Percentiles rank a stretch among this genome's conserved stretches.
Conservation (phyloP, 2,113 vertebrate genomes). For the Rhinoderma darwinii region DNA sequence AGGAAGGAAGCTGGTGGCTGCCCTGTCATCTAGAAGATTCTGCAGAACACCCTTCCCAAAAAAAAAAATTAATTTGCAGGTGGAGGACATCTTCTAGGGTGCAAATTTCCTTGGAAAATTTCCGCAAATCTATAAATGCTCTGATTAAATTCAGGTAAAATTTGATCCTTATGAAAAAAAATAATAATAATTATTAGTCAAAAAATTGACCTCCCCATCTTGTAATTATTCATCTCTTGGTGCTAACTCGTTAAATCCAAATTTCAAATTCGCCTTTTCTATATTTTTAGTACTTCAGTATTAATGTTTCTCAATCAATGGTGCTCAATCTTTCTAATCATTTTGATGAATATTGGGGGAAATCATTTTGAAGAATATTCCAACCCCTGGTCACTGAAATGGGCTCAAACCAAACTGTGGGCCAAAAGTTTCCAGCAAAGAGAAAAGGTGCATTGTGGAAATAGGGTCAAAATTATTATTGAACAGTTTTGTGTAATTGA, state of each 20-base stretch:
- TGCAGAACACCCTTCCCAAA: too few species aligned
- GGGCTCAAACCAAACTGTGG: not conserved
- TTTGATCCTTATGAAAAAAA: not conserved
- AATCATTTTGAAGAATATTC: not conserved
- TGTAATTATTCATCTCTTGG: not conserved
- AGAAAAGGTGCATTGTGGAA: not conserved
- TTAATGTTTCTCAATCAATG: slow-evolving; percentile 2
- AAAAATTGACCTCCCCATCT: not conserved
- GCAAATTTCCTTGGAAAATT: not conserved
- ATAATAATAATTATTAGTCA: too few species aligned
- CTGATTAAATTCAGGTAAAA: not conserved
- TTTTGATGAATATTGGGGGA: not conserved
- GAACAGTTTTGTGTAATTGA: not conserved
- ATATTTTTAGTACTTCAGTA: slow-evolving; percentile 11
- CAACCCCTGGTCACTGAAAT: not conserved
- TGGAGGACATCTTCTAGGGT: not conserved
- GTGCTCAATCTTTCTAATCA: slow-evolving; percentile 8
- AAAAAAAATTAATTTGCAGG: too few species aligned
- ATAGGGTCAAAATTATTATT: not conserved
- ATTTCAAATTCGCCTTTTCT: not conserved
- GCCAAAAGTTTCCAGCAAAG: not conserved
- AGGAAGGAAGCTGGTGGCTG: not conserved
- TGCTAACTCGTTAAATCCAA: not conserved
- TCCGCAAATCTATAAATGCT: not conserved
- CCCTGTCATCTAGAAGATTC: not conserved